Percentiles rank a stretch among this genome's conserved stretches.
Evolutionary conservation across 2,888 invertebrate species (phyloP).

Genomic region (Caradrina kadenii): DNA sequence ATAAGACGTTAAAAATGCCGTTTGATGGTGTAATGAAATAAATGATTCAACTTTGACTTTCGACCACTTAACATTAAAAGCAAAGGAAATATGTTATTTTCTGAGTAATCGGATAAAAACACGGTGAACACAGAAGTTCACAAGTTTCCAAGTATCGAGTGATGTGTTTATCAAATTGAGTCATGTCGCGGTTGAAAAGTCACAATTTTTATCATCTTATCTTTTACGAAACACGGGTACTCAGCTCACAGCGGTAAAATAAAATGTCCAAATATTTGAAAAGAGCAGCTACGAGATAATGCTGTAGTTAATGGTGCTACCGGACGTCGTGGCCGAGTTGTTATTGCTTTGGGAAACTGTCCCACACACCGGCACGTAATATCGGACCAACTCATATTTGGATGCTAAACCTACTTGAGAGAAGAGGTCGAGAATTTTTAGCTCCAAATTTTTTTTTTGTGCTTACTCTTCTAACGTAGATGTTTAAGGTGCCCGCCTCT

Average conservation of each 20-base stretch:
- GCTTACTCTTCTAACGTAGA: too few species aligned
- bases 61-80: neutral
- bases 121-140: conserved; percentile 3
- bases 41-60: too few species aligned
- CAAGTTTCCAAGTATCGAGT: conserved; percentile 37
- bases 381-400: conserved; percentile 32
- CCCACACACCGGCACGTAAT: conserved; percentile 67
- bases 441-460: conserved; percentile 6
- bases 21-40: too few species aligned
- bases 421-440: neutral
- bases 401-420: conserved; percentile 15
- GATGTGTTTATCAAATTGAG: conserved; percentile 54
- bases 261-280: conserved; percentile 83
- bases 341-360: conserved; percentile 76
- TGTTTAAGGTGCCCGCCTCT: too few species aligned
- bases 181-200: conserved; percentile 43
- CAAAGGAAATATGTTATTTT: conserved; percentile 17
- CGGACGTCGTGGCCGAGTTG: conserved; percentile 78
- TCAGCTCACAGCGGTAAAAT: conserved; percentile 63
- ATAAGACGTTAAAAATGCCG: too few species aligned
- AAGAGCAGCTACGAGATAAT: conserved; percentile 82
- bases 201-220: conserved; percentile 58
- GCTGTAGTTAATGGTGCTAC: conserved; percentile 80
- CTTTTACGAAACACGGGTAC: conserved; percentile 34
- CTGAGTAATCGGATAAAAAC: conserved; percentile 29